A percentile compares a stretch with the other conserved stretches of the same genome.
phyloP scores from a whole-genome alignment of 2,888 invertebrate species.

The Melikaiella ostensackeni region DNA sequence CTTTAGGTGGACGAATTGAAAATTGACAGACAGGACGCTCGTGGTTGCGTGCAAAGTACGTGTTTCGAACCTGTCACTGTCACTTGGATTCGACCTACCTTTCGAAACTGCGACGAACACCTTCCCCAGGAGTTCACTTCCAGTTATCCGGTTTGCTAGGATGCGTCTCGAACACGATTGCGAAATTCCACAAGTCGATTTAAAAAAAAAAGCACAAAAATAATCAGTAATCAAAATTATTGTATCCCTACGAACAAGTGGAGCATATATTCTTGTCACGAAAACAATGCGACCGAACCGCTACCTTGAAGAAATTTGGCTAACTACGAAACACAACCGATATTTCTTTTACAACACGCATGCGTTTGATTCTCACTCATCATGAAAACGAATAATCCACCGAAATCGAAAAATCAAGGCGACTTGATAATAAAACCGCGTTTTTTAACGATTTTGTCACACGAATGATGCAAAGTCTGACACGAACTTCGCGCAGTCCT shows the following conservation, averaged over 20 bases:
- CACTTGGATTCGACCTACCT: conserved; percentile 28
- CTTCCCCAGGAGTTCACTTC: conserved; percentile 31
- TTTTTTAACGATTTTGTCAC: not conserved
- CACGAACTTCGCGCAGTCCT: not conserved
- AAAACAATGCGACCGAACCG: conserved; percentile 68
- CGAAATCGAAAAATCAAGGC: not conserved
- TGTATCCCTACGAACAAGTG: conserved; percentile 10
- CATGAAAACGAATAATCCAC: not conserved
- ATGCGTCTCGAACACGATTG: not conserved
- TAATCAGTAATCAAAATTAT: conserved; percentile 7
- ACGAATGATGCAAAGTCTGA: not conserved
- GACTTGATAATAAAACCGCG: not conserved
- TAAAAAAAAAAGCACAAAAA: conserved; percentile 20
- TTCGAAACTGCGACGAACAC: conserved; percentile 23
- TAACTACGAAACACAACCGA: conserved; percentile 47
- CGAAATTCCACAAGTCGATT: not conserved
- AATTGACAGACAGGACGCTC: conserved; percentile 16
- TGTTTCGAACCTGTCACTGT: conserved; percentile 27
- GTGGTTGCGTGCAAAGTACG: not conserved
- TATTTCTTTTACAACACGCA: conserved; percentile 57
- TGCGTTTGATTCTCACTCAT: conserved; percentile 46
- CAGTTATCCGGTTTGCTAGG: not conserved
- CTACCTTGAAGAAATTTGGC: conserved; percentile 61
- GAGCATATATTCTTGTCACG: conserved; percentile 47
- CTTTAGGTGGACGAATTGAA: not conserved